Evolutionary conservation across 2,888 invertebrate species (phyloP), one percentile per base, ranked within the genome.

Genomic region (Caenorhabditis sulstoni): DNA sequence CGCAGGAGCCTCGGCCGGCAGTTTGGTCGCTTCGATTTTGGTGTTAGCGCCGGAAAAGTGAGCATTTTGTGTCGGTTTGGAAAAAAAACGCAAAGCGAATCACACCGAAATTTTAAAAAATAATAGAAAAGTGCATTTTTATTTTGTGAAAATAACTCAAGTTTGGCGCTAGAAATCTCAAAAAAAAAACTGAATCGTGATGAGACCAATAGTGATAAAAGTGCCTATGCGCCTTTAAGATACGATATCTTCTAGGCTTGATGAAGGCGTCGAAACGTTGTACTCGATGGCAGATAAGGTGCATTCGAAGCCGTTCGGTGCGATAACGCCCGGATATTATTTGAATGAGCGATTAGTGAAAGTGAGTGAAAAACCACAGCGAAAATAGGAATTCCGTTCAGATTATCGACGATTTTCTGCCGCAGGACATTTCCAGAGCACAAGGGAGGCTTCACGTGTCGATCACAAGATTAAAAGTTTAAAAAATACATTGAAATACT

Each of bases 291-390:
- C 90, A 5, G 87, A 90, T 55, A 86, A 88, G 47, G 75, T 90
- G 45, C 84, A 89, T 57, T 58, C 73, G 4, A 58, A 84, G 23
- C 81, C 73, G 37, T 86, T 89, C 49, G 90, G 90, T 35, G 90
- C 90, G 8, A 64, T 90, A 49, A 87, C 90, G 14, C 87, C 89
- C 7, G 89, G 89, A 45, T 90, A 87, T 77, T 82, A 75, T 64
- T 55, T 90, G 39, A 79, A 84, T 62, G 83, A 87, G 47, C 70
- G 71, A 45, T 66, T 89, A n/a, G 65, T 79, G 9, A 77, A 79
- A 59, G 84, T 83, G 58, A n/a, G n/a, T n/a, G n/a, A n/a, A n/a
- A n/a, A 37, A 37, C 11, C 3, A 35, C 4, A 20, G 11, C n/a
- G 9, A 39, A 52, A 50, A 18, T 5, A 12, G 29, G 3, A n/a